phyloP scores from a whole-genome alignment of 2,888 invertebrate species.

The Hartigia nigra region DNA sequence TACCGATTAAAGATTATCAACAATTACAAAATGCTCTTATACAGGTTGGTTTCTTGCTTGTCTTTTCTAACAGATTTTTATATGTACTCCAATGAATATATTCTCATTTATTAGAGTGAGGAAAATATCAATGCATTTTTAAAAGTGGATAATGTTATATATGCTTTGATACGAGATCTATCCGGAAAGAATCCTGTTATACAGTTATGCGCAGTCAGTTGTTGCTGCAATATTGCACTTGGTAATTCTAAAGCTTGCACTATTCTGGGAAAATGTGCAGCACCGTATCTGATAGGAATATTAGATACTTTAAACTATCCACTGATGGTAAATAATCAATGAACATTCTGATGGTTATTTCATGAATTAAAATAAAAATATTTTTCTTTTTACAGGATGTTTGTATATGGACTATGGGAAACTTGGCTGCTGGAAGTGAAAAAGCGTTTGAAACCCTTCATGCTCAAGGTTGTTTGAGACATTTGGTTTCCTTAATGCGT shows the following conservation, averaged over 20 bases:
- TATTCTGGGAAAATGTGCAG: slow-evolving; percentile 66
- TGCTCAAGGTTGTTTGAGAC: slow-evolving; percentile 54
- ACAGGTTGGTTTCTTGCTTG: slow-evolving; percentile 45
- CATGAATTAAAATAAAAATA: background rate
- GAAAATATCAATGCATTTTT: slow-evolving; percentile 61
- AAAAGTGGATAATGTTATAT: slow-evolving; percentile 64
- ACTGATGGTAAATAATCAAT: slow-evolving; percentile 41
- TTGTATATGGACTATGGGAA: slow-evolving; percentile 61
- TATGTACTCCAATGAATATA: slow-evolving; percentile 38
- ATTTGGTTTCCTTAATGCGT: slow-evolving; percentile 42
- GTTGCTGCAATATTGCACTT: slow-evolving; percentile 70
- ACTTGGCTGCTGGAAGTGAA: slow-evolving; percentile 50
- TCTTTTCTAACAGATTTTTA: background rate
- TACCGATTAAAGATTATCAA: slow-evolving; percentile 46
- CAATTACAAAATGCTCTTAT: slow-evolving; percentile 55
- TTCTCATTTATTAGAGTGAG: slow-evolving; percentile 64
- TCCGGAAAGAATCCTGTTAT: slow-evolving; percentile 66
- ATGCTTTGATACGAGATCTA: slow-evolving; percentile 69
- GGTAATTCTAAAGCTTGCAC: slow-evolving; percentile 66
- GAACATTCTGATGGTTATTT: background rate
- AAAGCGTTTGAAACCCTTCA: slow-evolving; percentile 53
- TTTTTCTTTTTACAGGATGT: slow-evolving; percentile 48
- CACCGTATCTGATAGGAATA: slow-evolving; percentile 67
- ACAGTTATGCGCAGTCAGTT: slow-evolving; percentile 69
- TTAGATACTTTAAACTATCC: slow-evolving; percentile 58